Conservation (phyloP, 2,797 vertebrate genomes). For the Ciconia nigra region DNA sequence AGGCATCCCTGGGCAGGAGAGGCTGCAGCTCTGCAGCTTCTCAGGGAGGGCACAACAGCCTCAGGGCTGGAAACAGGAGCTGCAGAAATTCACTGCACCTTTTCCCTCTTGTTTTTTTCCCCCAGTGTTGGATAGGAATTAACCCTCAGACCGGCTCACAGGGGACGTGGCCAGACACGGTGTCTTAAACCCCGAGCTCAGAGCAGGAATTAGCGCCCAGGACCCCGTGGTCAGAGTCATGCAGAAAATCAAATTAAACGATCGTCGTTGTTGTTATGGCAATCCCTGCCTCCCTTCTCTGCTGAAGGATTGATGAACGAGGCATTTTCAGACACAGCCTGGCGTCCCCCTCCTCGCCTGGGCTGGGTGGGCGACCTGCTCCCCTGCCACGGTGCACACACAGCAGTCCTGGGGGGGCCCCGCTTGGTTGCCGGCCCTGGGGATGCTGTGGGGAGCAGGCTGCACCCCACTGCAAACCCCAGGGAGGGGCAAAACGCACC, state of each 20-base stretch:
- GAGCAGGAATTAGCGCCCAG: neutral
- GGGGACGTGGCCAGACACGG: neutral
- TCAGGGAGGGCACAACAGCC: neutral
- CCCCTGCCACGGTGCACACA: neutral
- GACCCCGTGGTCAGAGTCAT: conserved; percentile 4
- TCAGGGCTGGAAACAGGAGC: neutral
- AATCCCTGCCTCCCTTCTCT: conserved; percentile 41
- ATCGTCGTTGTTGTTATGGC: conserved; percentile 56
- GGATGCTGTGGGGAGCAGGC: neutral
- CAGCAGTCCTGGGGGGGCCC: rapidly evolving
- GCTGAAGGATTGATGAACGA: conserved; percentile 1
- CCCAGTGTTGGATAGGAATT: neutral
- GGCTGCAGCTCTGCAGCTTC: neutral
- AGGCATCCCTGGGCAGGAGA: neutral
- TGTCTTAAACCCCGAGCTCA: neutral
- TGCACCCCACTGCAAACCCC: neutral
- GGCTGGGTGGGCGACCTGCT: neutral
- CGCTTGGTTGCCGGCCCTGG: rapidly evolving
- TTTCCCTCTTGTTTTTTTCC: neutral
- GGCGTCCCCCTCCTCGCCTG: neutral
- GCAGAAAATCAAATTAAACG: conserved; percentile 61
- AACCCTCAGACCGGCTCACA: neutral
- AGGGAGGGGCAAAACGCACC: neutral
- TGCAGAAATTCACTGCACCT: neutral
- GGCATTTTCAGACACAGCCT: neutral